Evolutionary conservation across 2,113 vertebrate species (phyloP).

Genomic region (Halichoerus grypus): DNA sequence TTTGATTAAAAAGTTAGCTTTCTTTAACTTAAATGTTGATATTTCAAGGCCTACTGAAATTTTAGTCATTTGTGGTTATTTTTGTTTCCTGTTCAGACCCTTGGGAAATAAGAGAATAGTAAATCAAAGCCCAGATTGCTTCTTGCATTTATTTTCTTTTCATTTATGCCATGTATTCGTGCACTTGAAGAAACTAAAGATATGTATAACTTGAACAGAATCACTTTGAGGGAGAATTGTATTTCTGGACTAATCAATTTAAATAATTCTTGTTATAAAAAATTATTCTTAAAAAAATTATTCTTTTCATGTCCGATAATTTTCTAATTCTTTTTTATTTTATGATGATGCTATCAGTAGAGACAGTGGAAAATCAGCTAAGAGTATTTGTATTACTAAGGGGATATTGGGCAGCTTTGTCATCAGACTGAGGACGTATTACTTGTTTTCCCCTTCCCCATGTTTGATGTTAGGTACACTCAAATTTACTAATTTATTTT

Average conservation of each 20-base stretch:
- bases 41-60: slow-evolving; percentile 87
- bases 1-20: slow-evolving; percentile 87
- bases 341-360: slow-evolving; percentile 31
- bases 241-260: slow-evolving; percentile 58
- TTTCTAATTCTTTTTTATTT: slow-evolving; percentile 66
- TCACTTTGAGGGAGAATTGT: slow-evolving; percentile 67
- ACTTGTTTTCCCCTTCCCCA: neutral
- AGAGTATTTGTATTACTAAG: neutral
- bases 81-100: slow-evolving; percentile 86
- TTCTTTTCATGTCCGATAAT: slow-evolving; percentile 56
- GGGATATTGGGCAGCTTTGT: neutral
- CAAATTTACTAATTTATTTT: slow-evolving; percentile 43
- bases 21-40: slow-evolving; percentile 85
- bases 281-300: slow-evolving; percentile 47
- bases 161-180: slow-evolving; percentile 84
- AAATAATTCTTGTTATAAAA: slow-evolving; percentile 42
- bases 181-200: slow-evolving; percentile 82
- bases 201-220: slow-evolving; percentile 77
- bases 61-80: slow-evolving; percentile 88
- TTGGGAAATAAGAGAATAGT: slow-evolving; percentile 87
- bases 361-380: slow-evolving; percentile 54
- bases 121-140: slow-evolving; percentile 85
- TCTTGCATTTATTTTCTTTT: slow-evolving; percentile 88
- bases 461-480: slow-evolving; percentile 30
- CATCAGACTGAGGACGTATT: neutral